Base-by-base conservation (phyloP, 92 coral and sea anemone genomes). In the Montipora capitata region DNA sequence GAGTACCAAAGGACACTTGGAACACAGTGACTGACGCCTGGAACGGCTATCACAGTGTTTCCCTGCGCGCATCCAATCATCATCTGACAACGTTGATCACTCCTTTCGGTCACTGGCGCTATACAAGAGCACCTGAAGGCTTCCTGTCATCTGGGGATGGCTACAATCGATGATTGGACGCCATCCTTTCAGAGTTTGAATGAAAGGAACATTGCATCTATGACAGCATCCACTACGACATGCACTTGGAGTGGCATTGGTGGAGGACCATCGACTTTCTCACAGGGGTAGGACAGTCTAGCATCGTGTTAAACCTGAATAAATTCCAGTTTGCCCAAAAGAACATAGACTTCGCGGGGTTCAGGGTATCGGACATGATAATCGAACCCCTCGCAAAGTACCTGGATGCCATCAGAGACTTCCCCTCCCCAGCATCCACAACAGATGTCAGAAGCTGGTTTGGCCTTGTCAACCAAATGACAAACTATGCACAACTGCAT, bases 71-170 rank as follows among this genome's bases (percentile, higher is more conserved):
- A 8, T 85, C 91, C 0, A 91, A 85, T 40, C 90, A 84, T 27
- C 79, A 74, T 78, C 43, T 91, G 38, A 81, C 94, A 20, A 91
- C 91, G 7, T 91, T 91, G 38, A 87, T 87, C 40, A 89, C 93
- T 4, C 91, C 86, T 7, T 89, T 85, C 43, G 93, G 90, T 18
- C 81, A 64, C 17, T 89, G 93, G 93, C 90, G 85, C 63, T 89
- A 83, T 74, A 89, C 85, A 13, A 3, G 93, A 43, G 85, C 85
- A 43, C 94, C 94, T 6, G 92, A 91, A 76, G 92, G 94, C n/a
- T 91, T 91, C 73, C 89, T 91, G n/a, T 90, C 94, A 10, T 90
- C 96, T 8, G 94, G 92, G 10, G 89, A 90, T 73, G 94, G 94
- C 0, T 92, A 80, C 86, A 88, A 88, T 40, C 81, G 94, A 56